Evolutionary conservation across 1,140 invertebrate species (phyloP).

Genomic region (Lasaia peninsularis): DNA sequence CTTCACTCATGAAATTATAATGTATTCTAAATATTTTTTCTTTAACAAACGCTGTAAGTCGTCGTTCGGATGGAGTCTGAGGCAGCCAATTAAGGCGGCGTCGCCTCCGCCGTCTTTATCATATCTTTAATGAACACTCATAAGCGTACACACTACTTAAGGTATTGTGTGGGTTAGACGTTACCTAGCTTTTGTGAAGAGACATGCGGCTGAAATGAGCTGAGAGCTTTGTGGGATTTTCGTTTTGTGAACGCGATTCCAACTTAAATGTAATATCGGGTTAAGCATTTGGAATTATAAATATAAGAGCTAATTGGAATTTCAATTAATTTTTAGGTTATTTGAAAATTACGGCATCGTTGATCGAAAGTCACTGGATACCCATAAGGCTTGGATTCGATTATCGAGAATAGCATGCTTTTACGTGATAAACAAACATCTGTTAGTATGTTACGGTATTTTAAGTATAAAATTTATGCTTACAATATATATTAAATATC

Average conservation of each 20-base stretch:
- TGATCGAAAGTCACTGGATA: no score
- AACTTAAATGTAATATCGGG: not conserved
- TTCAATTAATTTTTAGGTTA: no score
- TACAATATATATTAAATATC: no score
- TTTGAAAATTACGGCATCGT: no score
- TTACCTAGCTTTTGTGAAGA: conserved; percentile 22
- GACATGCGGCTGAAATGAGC: conserved; percentile 34
- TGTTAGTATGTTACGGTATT: no score
- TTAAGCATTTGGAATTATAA: no score
- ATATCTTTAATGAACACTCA: conserved; percentile 72
- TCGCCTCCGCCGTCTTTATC: conserved; percentile 63
- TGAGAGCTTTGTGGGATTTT: conserved; percentile 51
- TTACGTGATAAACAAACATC: no score
- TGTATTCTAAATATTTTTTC: not conserved
- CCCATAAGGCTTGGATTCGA: no score
- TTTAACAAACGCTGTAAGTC: conserved; percentile 25
- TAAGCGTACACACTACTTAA: conserved; percentile 59
- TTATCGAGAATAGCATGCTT: no score
- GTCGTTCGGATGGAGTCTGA: conserved; percentile 25
- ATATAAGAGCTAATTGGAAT: no score
- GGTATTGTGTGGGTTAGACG: conserved; percentile 49
- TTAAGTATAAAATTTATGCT: no score
- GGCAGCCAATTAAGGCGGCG: conserved; percentile 49
- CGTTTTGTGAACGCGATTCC: conserved; percentile 32
- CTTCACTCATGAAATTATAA: no score